Base-by-base conservation (phyloP, 2,888 invertebrate species). In the Agrilus cyanescens region DNA sequence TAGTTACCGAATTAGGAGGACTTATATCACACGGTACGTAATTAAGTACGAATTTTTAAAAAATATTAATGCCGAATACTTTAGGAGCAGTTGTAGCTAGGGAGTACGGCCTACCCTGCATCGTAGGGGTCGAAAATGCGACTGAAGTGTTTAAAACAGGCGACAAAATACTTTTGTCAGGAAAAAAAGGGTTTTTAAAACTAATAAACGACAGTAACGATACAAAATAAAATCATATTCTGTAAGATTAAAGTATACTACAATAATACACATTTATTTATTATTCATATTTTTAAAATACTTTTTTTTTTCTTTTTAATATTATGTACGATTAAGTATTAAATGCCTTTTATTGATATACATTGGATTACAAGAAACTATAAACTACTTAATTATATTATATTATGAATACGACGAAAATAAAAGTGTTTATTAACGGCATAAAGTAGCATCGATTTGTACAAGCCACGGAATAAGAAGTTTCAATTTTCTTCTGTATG, bases 391-490 rank as follows among this genome's bases (percentile, higher is more conserved):
- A 25, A 25, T 25, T 25, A 25, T 4, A 25, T 25, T 25, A 25
- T 10, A 25, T 25, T 25, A 25, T 25, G 30, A 38, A 30, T 30
- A 14, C 18, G 18, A 7, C 14, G 18, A 37, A 13, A 37, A 18
- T 6, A 18, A 18, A 37, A 8, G 16, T 35, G 16, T 18, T 37
- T 4, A 25, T 74, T 73, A 80, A 73, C 79, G 79, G 71, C 90
- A 91, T 57, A 91, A 67, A 7, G 95, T 96, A 7, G 97, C 97
- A 71, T 98, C 98, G 53, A 98, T 87, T 68, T 98, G 96, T 45
- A 77, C 75, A 20, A 99, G 68, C 56, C 81, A 80, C 0, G 97
- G 95, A 14, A 95, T 69, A 1, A 82, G 74, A 43, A 96, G 68
- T 67, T 88, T 94, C 34, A 97, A 72, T 67, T 97, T 97, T 53